Evolutionary conservation across 2,888 invertebrate species (phyloP).

Genomic region (Linyphia triangularis): DNA sequence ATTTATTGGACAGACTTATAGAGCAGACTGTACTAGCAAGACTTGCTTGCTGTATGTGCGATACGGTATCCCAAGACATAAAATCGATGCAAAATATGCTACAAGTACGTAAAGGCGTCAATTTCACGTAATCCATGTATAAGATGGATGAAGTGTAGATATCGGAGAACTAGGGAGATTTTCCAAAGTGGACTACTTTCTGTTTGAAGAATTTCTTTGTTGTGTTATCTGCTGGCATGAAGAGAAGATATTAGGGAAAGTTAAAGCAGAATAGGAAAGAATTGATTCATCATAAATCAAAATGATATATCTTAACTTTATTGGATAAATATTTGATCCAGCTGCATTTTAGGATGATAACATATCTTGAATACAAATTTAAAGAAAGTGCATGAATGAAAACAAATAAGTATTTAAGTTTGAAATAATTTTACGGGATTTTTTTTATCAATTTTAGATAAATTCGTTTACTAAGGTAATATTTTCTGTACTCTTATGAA

Average conservation of each 20-base stretch:
- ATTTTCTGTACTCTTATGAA: no score
- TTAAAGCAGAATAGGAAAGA: slow-evolving; percentile 9
- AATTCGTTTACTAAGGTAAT: no score
- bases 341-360: no score
- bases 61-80: no score
- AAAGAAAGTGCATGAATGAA: no score
- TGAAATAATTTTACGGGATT: no score
- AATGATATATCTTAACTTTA: no score
- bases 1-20: slow-evolving; percentile 25
- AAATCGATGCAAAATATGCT: slow-evolving; percentile 53
- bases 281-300: slow-evolving; percentile 28
- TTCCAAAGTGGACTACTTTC: slow-evolving; percentile 39
- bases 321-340: no score
- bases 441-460: no score
- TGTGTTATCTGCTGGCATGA: slow-evolving; percentile 32
- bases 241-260: slow-evolving; percentile 6
- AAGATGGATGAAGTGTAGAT: slow-evolving; percentile 60
- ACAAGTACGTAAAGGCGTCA: slow-evolving; percentile 43
- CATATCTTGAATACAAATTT: no score
- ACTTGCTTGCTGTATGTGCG: slow-evolving; percentile 14
- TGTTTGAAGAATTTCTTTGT: slow-evolving; percentile 40
- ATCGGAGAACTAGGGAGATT: slow-evolving; percentile 42
- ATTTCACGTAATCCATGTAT: slow-evolving; percentile 47
- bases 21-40: not conserved
- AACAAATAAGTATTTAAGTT: no score